Percentiles rank a stretch among this genome's conserved stretches.
phyloP scores from a whole-genome alignment of 2,797 vertebrate genomes.

The Coluber constrictor region DNA sequence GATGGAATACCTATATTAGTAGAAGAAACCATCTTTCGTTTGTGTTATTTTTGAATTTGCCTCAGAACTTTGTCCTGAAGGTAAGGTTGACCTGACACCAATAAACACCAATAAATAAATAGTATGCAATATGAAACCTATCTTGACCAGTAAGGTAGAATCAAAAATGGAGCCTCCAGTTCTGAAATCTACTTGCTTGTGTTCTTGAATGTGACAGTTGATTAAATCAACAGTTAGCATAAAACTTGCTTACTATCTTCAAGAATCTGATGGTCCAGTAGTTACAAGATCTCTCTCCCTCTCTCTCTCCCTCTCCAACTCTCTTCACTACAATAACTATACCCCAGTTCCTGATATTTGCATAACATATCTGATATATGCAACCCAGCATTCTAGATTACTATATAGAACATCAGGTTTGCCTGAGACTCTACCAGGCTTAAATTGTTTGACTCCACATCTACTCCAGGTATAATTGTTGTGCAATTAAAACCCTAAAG shows the following conservation, averaged over 20 bases:
- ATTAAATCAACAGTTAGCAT: background rate
- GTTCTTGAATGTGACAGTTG: background rate
- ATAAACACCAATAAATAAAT: background rate
- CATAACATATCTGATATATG: background rate
- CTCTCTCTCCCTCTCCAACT: too few species aligned
- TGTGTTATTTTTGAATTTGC: background rate
- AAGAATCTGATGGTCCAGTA: background rate
- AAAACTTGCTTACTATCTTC: background rate
- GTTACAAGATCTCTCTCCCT: background rate
- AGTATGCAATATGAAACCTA: background rate
- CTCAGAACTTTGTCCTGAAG: background rate
- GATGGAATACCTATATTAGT: background rate
- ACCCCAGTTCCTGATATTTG: background rate
- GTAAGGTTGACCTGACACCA: background rate
- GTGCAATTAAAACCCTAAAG: background rate
- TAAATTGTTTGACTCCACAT: background rate
- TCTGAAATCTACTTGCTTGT: background rate
- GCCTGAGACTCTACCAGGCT: background rate
- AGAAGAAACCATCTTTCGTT: background rate
- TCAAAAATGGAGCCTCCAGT: background rate
- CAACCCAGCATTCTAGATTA: background rate
- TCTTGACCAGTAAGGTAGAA: background rate
- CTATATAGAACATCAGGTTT: background rate
- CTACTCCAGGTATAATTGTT: background rate
- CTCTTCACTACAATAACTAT: background rate